phyloP scores from a whole-genome alignment of 1,140 invertebrate species.

The Drusus annulatus region DNA sequence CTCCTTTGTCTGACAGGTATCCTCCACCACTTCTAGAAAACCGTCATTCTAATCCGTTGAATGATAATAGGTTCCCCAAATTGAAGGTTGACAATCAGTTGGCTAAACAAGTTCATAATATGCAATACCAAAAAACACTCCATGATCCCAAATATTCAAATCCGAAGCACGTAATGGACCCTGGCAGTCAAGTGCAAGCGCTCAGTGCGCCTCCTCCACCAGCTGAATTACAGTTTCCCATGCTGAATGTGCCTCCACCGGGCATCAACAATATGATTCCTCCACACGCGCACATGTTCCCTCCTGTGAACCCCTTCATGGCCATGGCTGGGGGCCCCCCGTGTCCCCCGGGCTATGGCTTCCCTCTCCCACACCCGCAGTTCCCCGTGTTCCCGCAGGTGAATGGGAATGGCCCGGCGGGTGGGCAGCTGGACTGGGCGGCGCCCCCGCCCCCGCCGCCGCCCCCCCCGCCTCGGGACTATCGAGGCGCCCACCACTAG shows the following conservation, averaged over 20 bases:
- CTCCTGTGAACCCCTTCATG: constrained; percentile 7
- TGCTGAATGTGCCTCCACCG: constrained; percentile 35
- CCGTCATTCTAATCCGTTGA: background rate
- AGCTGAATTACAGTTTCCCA: background rate
- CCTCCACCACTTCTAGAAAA: background rate
- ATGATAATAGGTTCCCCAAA: background rate
- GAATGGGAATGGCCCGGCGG: constrained; percentile 45
- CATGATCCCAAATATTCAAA: constrained; percentile 33
- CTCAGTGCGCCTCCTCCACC: background rate
- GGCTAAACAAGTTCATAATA: background rate
- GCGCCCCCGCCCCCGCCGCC: constrained; percentile 52
- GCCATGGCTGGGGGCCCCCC: constrained; percentile 7
- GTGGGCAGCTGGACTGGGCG: constrained; percentile 53
- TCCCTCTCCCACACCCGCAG: constrained; percentile 16
- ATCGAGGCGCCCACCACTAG: constrained; percentile 51
- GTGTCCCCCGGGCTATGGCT: constrained; percentile 13
- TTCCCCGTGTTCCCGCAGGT: constrained; percentile 57
- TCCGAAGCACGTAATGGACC: background rate
- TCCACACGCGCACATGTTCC: constrained; percentile 22
- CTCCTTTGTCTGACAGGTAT: too few relatives aligned
- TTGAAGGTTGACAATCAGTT: background rate
- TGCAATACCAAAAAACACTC: constrained; percentile 11
- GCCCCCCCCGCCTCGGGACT: constrained; percentile 34
- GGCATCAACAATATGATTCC: constrained; percentile 6
- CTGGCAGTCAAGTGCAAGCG: background rate